Conservation (phyloP, 1,140 invertebrate species). For the Drosophila saltans region DNA sequence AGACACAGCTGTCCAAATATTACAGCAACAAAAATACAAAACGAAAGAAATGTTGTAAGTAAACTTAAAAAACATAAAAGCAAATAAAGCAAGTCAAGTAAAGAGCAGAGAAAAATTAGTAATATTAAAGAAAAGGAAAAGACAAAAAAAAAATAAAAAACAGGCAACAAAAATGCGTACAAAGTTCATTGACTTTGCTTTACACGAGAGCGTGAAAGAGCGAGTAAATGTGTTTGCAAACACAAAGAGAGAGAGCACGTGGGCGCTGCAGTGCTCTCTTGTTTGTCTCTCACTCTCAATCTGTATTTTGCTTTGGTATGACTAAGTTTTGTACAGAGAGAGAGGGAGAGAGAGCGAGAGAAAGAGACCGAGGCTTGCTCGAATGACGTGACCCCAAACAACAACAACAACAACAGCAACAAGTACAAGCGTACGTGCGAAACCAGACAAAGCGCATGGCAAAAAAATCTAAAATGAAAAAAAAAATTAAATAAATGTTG, state of each 20-base stretch:
- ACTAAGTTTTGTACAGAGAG: constrained; percentile 3
- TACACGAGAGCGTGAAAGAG: constrained; percentile 49
- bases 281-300: neutral
- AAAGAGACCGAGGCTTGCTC: constrained; percentile 6
- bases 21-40: constrained; percentile 51
- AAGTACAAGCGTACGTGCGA: constrained; percentile 76
- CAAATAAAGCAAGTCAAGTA: constrained; percentile 31
- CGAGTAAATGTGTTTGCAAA: constrained; percentile 42
- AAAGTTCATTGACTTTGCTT: constrained; percentile 80
- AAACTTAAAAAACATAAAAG: constrained; percentile 56
- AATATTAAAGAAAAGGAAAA: constrained; percentile 60
- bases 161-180: constrained; percentile 69
- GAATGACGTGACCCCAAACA: constrained; percentile 75
- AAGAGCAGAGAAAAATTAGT: constrained; percentile 31
- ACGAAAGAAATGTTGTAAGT: constrained; percentile 51
- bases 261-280: constrained; percentile 39
- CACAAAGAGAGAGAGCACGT: constrained; percentile 46
- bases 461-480: constrained; percentile 32
- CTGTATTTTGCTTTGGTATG: constrained; percentile 12
- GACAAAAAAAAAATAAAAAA: constrained; percentile 38
- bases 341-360: neutral
- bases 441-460: constrained; percentile 66
- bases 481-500: constrained; percentile 39
- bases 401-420: constrained; percentile 79
- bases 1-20: constrained; percentile 69